Base-by-base conservation (phyloP, 2,113 vertebrate genomes). In the Carassius gibelio region DNA sequence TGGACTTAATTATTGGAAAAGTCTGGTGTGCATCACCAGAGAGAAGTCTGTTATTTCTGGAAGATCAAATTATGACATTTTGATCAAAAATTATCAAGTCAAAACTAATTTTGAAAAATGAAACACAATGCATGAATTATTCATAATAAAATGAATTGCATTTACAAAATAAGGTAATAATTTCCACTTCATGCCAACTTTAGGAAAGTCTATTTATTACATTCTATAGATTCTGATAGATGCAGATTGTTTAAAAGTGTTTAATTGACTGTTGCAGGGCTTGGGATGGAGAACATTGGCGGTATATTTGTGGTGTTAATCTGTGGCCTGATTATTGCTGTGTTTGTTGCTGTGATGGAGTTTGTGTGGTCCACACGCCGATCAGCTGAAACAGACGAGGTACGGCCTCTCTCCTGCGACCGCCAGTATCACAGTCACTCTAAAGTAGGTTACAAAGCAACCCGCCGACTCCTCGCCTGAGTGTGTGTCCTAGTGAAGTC, bases 251-350 rank as follows among this genome's bases (percentile, higher is more conserved):
- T 61, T 61, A 61, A 78, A 59, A n/a, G 45, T 82, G 57, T 71
- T 75, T 72, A 75, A 15, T 81, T 87, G 6, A 75, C 10, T 86
- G 11, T 69, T 81, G 64, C 89, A 95, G 94, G 94, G 55, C 87
- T 97, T 71, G 96, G 96, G 36, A 97, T 97, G 96, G 96, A 97
- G 91, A 97, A 97, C 89, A 97, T 97, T 0, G 96, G 96, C 0
- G 96, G 96, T 23, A 97, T 97, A 79, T 97, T 97, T 11, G 96
- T 97, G 55, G 96, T 97, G 72, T 93, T 97, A 79, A 96, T 97
- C 92, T 97, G 96, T 3, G 96, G 96, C 42, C 95, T 97, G 86
- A 97, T 97, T 91, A 96, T 97, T 2, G 96, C 96, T 0, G 95
- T 97, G 84, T 97, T 97, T 0, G 96, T 97, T 85, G 96, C 96